These are phyloP conservation scores for Idaea straminata DNA, from an alignment of 2,888 invertebrate species.

Conservation along the genomic window DNA sequence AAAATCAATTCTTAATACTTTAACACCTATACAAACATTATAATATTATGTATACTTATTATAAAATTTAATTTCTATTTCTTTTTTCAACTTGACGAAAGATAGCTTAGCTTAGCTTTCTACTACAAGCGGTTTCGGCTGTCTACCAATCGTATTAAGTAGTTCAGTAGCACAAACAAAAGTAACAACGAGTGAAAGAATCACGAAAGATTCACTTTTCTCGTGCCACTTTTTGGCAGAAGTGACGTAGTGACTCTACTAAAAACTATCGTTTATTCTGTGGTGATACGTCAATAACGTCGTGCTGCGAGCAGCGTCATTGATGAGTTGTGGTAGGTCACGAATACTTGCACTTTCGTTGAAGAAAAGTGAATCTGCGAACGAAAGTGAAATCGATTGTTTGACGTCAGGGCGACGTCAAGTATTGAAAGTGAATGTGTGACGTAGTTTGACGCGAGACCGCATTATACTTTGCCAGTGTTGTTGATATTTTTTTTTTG, in stretches of 20 bases:
- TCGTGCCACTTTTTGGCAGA: constrained; percentile 6
- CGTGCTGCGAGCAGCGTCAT: constrained; percentile 34
- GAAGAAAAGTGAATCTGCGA: constrained; percentile 44
- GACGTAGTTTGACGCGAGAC: constrained; percentile 10
- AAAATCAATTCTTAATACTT: too few relatives aligned
- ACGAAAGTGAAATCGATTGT: constrained; percentile 41
- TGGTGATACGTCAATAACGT: constrained; percentile 36
- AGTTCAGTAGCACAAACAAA: constrained; percentile 12
- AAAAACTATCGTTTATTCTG: not conserved
- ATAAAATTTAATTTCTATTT: too few relatives aligned
- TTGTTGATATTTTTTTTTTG: not conserved
- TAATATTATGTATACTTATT: too few relatives aligned
- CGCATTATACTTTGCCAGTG: not conserved
- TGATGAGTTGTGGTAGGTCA: constrained; percentile 43
- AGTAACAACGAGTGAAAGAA: constrained; percentile 9
- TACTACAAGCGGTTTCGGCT: not conserved
- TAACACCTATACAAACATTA: too few relatives aligned
- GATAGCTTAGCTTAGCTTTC: not conserved
- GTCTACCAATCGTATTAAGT: not conserved
- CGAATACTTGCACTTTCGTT: constrained; percentile 54
- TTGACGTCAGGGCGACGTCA: constrained; percentile 25
- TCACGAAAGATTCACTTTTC: not conserved
- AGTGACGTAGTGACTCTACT: constrained; percentile 31
- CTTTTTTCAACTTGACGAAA: too few relatives aligned
- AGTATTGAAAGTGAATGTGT: constrained; percentile 15